phyloP scores from a whole-genome alignment of 2,888 invertebrate species.

The Caenorhabditis panamensis region DNA sequence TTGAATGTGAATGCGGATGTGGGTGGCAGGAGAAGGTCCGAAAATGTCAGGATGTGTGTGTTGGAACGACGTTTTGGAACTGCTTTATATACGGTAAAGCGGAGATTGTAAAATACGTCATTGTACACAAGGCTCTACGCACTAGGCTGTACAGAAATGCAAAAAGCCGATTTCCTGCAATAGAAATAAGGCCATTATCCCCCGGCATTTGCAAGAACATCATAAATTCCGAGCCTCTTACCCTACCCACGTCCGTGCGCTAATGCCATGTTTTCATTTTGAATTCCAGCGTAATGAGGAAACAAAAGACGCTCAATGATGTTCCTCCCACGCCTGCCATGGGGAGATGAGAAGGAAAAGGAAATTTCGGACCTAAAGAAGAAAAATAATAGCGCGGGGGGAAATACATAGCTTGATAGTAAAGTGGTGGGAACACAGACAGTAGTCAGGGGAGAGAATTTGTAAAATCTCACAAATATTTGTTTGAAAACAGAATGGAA shows the following conservation, averaged over 20 bases:
- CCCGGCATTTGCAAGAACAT: no score
- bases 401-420: no score
- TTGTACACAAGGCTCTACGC: no score
- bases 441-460: not conserved
- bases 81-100: not conserved
- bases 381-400: not conserved
- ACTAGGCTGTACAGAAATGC: no score
- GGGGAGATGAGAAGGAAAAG: not conserved
- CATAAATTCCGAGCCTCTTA: no score
- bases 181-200: no score
- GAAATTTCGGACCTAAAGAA: no score
- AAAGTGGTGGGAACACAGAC: not conserved
- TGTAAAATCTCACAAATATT: not conserved
- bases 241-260: no score
- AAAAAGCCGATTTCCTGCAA: no score
- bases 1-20: not conserved
- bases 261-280: not conserved
- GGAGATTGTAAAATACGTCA: no score
- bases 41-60: slow-evolving; percentile 6
- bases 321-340: not conserved
- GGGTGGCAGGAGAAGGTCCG: not conserved
- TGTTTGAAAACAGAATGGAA: no score
- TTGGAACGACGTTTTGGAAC: slow-evolving; percentile 11
- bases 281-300: not conserved
- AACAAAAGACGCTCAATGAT: not conserved